These are phyloP conservation scores for Lateolabrax maculatus DNA, from an alignment of 2,797 vertebrate genomes.

Conservation along the genomic window DNA sequence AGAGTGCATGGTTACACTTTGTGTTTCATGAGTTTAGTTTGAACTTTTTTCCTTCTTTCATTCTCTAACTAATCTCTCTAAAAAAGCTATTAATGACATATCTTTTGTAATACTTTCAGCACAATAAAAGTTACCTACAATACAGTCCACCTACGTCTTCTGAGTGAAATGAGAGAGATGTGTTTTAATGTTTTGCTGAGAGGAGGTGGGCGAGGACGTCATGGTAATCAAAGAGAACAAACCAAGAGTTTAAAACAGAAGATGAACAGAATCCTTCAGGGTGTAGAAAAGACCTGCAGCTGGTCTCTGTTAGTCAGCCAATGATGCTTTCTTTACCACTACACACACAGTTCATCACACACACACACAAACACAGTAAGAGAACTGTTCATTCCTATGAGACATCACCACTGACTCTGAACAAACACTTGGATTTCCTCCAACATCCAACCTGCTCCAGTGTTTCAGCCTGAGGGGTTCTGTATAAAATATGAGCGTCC, in stretches of 20 bases:
- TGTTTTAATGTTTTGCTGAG: neutral
- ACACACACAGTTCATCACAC: slow-evolving; percentile 3
- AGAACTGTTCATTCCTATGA: neutral
- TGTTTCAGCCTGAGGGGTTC: slow-evolving; percentile 17
- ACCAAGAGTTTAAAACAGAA: slow-evolving; percentile 5
- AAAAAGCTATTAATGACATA: neutral
- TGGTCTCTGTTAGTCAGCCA: slow-evolving; percentile 1
- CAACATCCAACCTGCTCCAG: neutral
- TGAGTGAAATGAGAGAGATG: slow-evolving; percentile 6
- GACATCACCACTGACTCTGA: slow-evolving; percentile 1
- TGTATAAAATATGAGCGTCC: neutral
- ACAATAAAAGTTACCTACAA: neutral
- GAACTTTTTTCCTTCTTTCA: neutral
- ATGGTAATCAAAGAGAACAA: neutral
- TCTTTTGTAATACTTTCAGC: neutral
- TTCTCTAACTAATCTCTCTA: neutral
- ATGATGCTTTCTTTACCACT: neutral
- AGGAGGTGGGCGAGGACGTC: neutral
- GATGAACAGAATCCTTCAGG: neutral
- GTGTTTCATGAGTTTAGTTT: neutral
- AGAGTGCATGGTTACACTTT: neutral
- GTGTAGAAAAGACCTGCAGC: neutral
- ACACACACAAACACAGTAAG: neutral
- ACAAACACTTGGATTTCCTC: neutral
- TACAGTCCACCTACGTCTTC: neutral